Evolutionary conservation across 2,797 vertebrate genomes (phyloP).

Genomic region (Pangasius mekongensis): DNA sequence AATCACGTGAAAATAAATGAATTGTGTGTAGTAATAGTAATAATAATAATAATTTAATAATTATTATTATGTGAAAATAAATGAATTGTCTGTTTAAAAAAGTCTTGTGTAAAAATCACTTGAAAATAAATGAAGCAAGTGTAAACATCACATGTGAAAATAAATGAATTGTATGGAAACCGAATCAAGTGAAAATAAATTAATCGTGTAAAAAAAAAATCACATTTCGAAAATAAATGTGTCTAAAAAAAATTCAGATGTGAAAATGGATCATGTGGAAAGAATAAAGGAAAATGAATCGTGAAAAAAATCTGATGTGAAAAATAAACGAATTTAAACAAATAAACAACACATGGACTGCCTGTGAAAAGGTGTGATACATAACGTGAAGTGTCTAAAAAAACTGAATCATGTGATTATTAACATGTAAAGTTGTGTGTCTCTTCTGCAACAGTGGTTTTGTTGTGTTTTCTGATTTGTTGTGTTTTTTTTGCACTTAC

Average conservation of each 20-base stretch:
- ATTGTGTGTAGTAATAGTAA: neutral
- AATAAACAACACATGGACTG: too few species aligned
- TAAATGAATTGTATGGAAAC: neutral
- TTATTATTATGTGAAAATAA: neutral
- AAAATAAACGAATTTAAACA: too few species aligned
- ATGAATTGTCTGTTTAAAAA: neutral
- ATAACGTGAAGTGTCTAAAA: neutral
- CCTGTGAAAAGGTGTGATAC: neutral
- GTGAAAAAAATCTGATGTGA: too few species aligned
- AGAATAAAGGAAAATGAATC: too few species aligned
- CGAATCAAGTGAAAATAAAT: neutral
- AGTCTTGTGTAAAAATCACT: neutral
- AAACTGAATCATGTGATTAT: neutral
- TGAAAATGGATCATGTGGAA: neutral
- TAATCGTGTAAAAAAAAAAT: too few species aligned
- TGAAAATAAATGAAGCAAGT: neutral
- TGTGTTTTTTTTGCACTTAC: neutral
- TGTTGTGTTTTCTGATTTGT: neutral
- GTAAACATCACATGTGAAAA: neutral
- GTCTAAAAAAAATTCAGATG: neutral
- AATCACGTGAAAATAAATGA: neutral
- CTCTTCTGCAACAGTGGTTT: neutral
- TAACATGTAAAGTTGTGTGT: neutral
- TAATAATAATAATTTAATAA: too few species aligned
- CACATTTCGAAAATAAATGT: too few species aligned